Evolutionary conservation across 2,888 invertebrate genomes (phyloP).

Genomic region (Panzeria rudis): DNA sequence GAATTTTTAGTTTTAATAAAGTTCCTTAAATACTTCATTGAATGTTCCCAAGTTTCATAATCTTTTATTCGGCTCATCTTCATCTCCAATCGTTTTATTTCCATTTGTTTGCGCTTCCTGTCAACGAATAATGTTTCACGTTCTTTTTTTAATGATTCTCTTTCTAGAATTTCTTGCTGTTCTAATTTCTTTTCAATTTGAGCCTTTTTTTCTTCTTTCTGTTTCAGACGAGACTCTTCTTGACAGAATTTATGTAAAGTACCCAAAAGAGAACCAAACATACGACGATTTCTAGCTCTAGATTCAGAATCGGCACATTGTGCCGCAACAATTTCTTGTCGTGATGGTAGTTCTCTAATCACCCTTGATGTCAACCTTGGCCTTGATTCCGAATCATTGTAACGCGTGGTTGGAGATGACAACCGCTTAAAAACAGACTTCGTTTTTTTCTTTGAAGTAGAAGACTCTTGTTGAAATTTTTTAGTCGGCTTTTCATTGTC

Average conservation of each 20-base stretch:
- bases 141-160: conserved; percentile 92
- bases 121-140: conserved; percentile 93
- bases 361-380: conserved; percentile 91
- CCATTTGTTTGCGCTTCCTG: conserved; percentile 93
- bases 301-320: conserved; percentile 93
- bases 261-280: conserved; percentile 97
- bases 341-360: conserved; percentile 93
- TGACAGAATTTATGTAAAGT: conserved; percentile 97
- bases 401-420: conserved; percentile 76
- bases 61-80: conserved; percentile 95
- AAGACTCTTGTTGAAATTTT: conserved; percentile 49
- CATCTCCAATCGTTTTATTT: conserved; percentile 93
- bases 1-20: conserved; percentile 94
- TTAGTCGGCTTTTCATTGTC: conserved; percentile 52
- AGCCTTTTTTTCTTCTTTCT: conserved; percentile 92
- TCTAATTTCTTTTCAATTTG: conserved; percentile 96
- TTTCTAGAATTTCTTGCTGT: conserved; percentile 93
- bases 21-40: conserved; percentile 90
- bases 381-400: conserved; percentile 78
- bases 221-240: conserved; percentile 95
- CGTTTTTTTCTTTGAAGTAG: conserved; percentile 77
- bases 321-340: conserved; percentile 91
- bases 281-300: conserved; percentile 93
- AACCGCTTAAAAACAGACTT: conserved; percentile 80
- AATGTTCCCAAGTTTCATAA: conserved; percentile 94